Evolutionary conservation across 2,888 invertebrate species (phyloP).

Genomic region (Apantesis nais): DNA sequence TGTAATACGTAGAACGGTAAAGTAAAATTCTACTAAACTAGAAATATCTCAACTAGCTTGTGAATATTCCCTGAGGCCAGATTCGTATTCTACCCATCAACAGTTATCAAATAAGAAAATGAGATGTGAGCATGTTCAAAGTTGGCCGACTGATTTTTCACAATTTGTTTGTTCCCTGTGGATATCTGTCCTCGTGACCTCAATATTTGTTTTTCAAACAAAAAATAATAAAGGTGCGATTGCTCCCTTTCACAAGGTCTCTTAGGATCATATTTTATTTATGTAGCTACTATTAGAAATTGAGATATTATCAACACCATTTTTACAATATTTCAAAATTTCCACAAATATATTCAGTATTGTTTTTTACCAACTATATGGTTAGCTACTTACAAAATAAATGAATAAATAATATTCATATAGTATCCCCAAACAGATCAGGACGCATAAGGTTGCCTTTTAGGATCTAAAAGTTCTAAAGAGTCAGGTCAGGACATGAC

Average conservation of each 20-base stretch:
- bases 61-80: slow-evolving; percentile 24
- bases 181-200: slow-evolving; percentile 41
- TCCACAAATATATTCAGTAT: background rate
- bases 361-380: background rate
- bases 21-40: slow-evolving; percentile 24
- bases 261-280: slow-evolving; percentile 26
- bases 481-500: background rate
- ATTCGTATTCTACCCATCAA: slow-evolving; percentile 27
- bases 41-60: slow-evolving; percentile 20
- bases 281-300: slow-evolving; percentile 9
- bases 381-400: background rate
- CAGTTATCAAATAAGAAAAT: slow-evolving; percentile 34
- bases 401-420: background rate
- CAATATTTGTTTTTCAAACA: slow-evolving; percentile 34
- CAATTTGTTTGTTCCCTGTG: slow-evolving; percentile 37
- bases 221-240: slow-evolving; percentile 42
- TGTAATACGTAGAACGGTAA: slow-evolving; percentile 33
- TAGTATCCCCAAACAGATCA: background rate
- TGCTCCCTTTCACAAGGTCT: slow-evolving; percentile 29
- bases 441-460: background rate
- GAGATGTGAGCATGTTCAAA: slow-evolving; percentile 26
- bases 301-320: slow-evolving; percentile 11
- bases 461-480: background rate
- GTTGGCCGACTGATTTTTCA: slow-evolving; percentile 41
- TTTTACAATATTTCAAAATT: background rate